These are phyloP conservation scores for Cecidostiba fungosa DNA, from an alignment of 2,888 invertebrate genomes.

Conservation along the genomic window DNA sequence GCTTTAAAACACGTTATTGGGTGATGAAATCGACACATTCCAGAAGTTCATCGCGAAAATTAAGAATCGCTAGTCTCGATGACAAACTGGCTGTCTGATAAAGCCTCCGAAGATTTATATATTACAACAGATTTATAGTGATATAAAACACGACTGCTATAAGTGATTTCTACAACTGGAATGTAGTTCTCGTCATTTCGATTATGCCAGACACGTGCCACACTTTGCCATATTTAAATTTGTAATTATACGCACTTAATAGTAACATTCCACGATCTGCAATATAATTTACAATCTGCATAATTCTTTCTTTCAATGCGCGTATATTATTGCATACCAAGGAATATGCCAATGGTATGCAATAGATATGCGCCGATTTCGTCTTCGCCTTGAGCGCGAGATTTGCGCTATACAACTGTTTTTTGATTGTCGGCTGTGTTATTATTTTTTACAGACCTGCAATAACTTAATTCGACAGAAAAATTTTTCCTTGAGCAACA, in stretches of 20 bases:
- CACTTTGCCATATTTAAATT: conserved; percentile 50
- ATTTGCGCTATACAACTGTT: background rate
- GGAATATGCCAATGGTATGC: conserved; percentile 23
- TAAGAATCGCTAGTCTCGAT: background rate
- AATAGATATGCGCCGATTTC: conserved; percentile 22
- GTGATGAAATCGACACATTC: background rate
- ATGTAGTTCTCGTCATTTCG: conserved; percentile 40
- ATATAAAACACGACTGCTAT: background rate
- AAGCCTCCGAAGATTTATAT: background rate
- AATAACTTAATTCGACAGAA: conserved; percentile 12
- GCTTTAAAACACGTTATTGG: background rate
- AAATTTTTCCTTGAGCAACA: conserved; percentile 7
- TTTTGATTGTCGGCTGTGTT: conserved; percentile 29
- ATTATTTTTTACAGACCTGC: background rate
- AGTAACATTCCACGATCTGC: conserved; percentile 44
- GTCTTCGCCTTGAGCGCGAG: background rate
- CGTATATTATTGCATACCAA: background rate
- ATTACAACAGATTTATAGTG: conserved; percentile 6
- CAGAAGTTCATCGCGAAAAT: background rate
- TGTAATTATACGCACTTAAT: conserved; percentile 48
- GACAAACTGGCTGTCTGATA: background rate
- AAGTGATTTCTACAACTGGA: conserved; percentile 53
- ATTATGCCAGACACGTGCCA: conserved; percentile 33
- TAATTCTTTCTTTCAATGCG: conserved; percentile 1
- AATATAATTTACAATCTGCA: conserved; percentile 52